Evolutionary conservation across 2,888 invertebrate genomes (phyloP).

Genomic region (Cistogaster globosa): DNA sequence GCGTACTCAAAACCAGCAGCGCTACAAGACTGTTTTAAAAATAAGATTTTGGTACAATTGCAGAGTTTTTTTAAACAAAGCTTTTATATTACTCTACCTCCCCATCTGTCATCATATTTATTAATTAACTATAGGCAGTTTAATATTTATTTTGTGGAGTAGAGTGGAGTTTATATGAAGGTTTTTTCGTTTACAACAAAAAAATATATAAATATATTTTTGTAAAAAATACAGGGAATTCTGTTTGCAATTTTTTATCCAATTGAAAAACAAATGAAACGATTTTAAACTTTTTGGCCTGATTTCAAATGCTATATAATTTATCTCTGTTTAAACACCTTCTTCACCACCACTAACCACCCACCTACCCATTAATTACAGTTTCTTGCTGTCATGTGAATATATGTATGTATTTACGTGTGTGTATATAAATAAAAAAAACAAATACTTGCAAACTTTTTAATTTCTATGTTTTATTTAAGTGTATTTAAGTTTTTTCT

Average conservation of each 20-base stretch:
- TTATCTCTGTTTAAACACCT: constrained; percentile 42
- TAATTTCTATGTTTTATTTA: constrained; percentile 29
- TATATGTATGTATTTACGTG: constrained; percentile 58
- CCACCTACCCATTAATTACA: constrained; percentile 39
- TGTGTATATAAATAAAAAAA: constrained; percentile 47
- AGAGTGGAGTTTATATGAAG: not conserved
- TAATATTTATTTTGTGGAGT: not conserved
- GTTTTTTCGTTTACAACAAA: not conserved
- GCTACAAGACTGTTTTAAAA: too few species aligned
- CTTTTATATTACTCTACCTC: too few species aligned
- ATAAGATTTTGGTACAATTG: too few species aligned
- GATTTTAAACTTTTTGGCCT: not conserved
- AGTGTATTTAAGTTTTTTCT: constrained; percentile 27
- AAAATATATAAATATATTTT: not conserved
- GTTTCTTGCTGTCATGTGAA: constrained; percentile 44
- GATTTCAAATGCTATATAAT: not conserved
- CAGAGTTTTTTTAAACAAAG: too few species aligned
- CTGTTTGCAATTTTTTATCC: not conserved
- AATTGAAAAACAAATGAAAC: not conserved
- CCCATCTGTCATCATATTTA: not conserved
- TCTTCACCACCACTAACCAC: constrained; percentile 34
- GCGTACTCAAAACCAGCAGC: too few species aligned
- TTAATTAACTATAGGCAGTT: not conserved
- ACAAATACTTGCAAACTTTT: constrained; percentile 59
- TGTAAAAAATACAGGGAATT: not conserved